Base-by-base conservation (phyloP, 1,140 invertebrate species). In the Melipona quadrifasciata region DNA sequence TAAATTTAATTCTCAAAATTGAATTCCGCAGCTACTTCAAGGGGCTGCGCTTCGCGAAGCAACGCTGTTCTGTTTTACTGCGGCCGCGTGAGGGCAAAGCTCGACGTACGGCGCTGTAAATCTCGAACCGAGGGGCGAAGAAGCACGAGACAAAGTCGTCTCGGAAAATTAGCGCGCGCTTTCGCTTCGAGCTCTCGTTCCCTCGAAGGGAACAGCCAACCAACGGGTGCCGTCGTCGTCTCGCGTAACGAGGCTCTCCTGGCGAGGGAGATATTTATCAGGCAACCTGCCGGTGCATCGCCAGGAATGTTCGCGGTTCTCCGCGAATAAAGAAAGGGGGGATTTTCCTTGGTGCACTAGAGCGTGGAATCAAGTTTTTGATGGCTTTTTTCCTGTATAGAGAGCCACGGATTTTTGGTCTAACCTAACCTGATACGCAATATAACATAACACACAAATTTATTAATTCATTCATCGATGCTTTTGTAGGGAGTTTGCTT, bases 1-100 rank as follows among this genome's bases (percentile, higher is more conserved):
- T 79, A 79, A 79, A 79, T 71, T 71, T 83, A 83, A 83, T 83
- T 83, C 75, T 83, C 55, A 71, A 79, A 83, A 83, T 83, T 83
- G 82, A 83, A 79, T 83, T 53, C 67, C 21, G 17, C 75, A 61
- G 68, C 55, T 61, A 79, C 55, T 83, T 83, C 21, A 61, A 78
- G 74, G n/a, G 61, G 51, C 64, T 24, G 17, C 64, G 31, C 55
- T 5, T 16, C 19, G 11, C 27, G 16, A 2, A 24, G n/a, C n/a
- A 47, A 19, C 47, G 21, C 65, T 53, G n/a, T 24, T 67, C 27
- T 75, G 71, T 75, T 82, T 67, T 75, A 55, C 51, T 75, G 31
- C 21, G 55, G 61, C 61, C 64, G 19, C 2, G 72, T 51, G 21
- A 27, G 61, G 31, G 16, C 61, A 27, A 31, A 79, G 51, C 65